These are phyloP conservation scores for Campoletis raptor DNA, from an alignment of 2,888 invertebrate genomes.

Conservation along the genomic window DNA sequence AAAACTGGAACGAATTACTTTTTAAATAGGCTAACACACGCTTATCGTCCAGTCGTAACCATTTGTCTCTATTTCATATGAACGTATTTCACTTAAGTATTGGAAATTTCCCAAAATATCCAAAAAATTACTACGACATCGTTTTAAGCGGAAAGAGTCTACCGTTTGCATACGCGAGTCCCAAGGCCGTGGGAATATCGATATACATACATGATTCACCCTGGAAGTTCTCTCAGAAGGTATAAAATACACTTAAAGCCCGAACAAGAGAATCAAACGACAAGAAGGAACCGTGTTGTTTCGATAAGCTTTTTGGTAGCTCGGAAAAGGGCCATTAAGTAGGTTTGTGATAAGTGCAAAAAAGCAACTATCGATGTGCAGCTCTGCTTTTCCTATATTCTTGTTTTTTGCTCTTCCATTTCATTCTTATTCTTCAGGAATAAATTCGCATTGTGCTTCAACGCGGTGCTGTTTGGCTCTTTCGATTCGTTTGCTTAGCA, in stretches of 20 bases:
- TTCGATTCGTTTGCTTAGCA: conserved; percentile 78
- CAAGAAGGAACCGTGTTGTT: conserved; percentile 29
- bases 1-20: conserved; percentile 66
- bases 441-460: conserved; percentile 76
- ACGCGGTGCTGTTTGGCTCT: conserved; percentile 67
- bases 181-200: background rate
- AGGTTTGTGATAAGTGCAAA: conserved; percentile 23
- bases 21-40: conserved; percentile 52
- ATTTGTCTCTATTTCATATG: conserved; percentile 47
- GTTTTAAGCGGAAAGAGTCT: background rate
- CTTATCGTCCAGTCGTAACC: conserved; percentile 24
- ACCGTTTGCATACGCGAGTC: background rate
- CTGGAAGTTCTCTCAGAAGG: background rate
- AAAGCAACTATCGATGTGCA: conserved; percentile 13
- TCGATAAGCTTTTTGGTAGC: conserved; percentile 39
- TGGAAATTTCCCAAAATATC: conserved; percentile 20
- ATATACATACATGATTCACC: background rate
- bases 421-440: conserved; percentile 74
- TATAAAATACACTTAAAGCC: background rate
- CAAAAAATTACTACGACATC: background rate
- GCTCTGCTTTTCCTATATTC: conserved; percentile 27
- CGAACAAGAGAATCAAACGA: background rate
- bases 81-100: conserved; percentile 25
- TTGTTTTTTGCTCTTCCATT: conserved; percentile 52
- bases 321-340: conserved; percentile 36